Evolutionary conservation across 2,797 vertebrate species (phyloP).

Genomic region (Lepilemur septentrionalis): DNA sequence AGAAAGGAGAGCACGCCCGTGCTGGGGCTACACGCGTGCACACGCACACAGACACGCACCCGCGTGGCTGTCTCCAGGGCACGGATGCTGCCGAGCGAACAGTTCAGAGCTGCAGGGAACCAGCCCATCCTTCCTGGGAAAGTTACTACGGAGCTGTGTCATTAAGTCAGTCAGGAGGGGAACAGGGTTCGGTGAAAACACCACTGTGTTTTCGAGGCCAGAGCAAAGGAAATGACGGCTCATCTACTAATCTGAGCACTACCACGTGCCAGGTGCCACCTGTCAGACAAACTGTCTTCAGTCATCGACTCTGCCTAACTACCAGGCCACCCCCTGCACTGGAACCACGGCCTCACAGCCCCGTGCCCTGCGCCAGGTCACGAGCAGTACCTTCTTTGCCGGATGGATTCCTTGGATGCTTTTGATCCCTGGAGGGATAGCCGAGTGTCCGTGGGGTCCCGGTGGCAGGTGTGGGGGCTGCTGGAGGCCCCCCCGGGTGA

Average conservation of each 20-base stretch:
- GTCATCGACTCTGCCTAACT: background rate
- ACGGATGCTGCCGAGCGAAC: no score
- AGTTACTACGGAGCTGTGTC: fast-evolving
- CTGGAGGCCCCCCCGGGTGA: constrained; percentile 86
- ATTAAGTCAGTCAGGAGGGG: background rate
- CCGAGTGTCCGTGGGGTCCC: constrained; percentile 77
- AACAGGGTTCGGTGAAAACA: background rate
- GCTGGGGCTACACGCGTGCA: background rate
- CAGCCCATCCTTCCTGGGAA: fast-evolving
- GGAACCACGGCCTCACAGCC: no score
- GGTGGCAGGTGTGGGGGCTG: constrained; percentile 81
- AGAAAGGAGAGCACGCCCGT: fast-evolving
- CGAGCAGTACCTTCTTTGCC: constrained; percentile 84
- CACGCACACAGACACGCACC: background rate
- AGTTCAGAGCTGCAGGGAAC: no score
- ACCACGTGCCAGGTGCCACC: fast-evolving
- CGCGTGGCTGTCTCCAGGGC: background rate
- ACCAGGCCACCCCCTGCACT: background rate
- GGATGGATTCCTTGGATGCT: constrained; percentile 87
- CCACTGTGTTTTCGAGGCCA: background rate
- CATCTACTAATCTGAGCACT: no score
- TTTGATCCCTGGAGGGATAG: constrained; percentile 85
- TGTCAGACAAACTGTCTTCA: background rate
- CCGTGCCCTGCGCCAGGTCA: background rate
- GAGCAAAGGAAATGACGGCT: background rate